These are phyloP conservation scores for Copidosoma floridanum DNA, from an alignment of 1,140 invertebrate species.

Conservation along the genomic window DNA sequence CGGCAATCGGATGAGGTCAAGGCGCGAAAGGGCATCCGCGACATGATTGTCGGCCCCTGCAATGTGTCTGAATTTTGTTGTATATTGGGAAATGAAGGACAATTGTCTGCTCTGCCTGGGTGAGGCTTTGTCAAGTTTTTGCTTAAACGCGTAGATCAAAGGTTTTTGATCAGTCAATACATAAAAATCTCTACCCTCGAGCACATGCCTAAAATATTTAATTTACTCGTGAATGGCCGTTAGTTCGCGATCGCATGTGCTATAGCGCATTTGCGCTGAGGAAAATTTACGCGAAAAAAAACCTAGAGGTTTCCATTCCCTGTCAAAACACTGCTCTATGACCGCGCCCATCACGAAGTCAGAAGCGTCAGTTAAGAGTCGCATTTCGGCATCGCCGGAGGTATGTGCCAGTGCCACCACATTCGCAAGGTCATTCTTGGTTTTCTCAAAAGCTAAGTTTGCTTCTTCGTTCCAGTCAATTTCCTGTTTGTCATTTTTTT, in stretches of 20 bases:
- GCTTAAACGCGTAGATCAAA: constrained; percentile 8
- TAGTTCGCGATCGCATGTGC: not conserved
- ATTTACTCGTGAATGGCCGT: not conserved
- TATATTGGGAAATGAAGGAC: constrained; percentile 5
- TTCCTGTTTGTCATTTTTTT: constrained; percentile 16
- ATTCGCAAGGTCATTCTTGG: constrained; percentile 25
- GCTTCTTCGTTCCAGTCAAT: constrained; percentile 18
- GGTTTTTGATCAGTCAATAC: too few relatives aligned
- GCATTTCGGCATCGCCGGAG: not conserved
- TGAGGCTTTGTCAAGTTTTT: not conserved
- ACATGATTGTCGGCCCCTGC: not conserved
- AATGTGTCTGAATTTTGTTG: not conserved
- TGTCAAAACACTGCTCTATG: not conserved
- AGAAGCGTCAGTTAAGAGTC: not conserved
- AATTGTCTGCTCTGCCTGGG: too few relatives aligned
- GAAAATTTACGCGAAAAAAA: not conserved
- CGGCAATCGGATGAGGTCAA: not conserved
- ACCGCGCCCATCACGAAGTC: not conserved
- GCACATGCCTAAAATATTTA: too few relatives aligned
- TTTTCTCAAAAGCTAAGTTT: constrained; percentile 27
- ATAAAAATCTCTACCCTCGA: too few relatives aligned
- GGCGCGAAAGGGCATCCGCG: not conserved
- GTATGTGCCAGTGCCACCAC: constrained; percentile 4
- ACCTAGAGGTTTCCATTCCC: not conserved
- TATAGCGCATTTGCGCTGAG: not conserved